Base-by-base conservation (phyloP, 2,797 vertebrate genomes). In the Spinibarbus caldwelli region DNA sequence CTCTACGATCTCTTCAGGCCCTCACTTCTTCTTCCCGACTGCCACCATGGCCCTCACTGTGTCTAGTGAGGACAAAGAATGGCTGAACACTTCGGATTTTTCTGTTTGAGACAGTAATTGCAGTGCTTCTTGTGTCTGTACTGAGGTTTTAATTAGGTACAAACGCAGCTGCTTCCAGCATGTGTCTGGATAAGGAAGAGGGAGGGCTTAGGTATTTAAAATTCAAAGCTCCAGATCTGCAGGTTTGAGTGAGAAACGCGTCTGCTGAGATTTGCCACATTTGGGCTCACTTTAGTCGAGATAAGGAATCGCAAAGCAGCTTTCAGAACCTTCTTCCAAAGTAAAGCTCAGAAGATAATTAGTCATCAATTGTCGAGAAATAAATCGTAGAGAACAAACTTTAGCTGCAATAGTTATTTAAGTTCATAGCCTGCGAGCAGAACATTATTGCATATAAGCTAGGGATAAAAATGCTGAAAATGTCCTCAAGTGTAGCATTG, bases 61-160 rank as follows among this genome's bases (percentile, higher is more conserved):
- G 87, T 85, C 88, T 90, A 91, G 90, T 88, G 85, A 89, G 80
- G 87, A 80, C 82, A 87, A 82, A 41, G 88, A 67, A 88, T 88
- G 86, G 5, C 54, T 88, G 86, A 89, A 88, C 90, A 89, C 87
- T 80, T 89, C 26, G 89, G 47, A 80, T 91, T 90, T 91, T 82
- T 87, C 83, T 84, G 90, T 90, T 91, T 92, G 91, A 92, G 91
- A 87, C 90, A 79, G 54, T 87, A 88, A 92, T 90, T 89, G 92
- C 91, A 91, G 93, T 92, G 86, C 88, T 91, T 57, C 72, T 86
- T 78, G 81, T 87, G 70, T 90, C 86, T 81, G 78, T 93, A 89
- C 91, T 91, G 89, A 87, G 88, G 93, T 93, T 93, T 89, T 92
- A 91, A 92, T 94, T 90, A 90, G 92, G 91, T 93, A 93, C 92